These are phyloP conservation scores for Hycleus cichorii DNA, from an alignment of 1,140 invertebrate genomes.

Conservation along the genomic window DNA sequence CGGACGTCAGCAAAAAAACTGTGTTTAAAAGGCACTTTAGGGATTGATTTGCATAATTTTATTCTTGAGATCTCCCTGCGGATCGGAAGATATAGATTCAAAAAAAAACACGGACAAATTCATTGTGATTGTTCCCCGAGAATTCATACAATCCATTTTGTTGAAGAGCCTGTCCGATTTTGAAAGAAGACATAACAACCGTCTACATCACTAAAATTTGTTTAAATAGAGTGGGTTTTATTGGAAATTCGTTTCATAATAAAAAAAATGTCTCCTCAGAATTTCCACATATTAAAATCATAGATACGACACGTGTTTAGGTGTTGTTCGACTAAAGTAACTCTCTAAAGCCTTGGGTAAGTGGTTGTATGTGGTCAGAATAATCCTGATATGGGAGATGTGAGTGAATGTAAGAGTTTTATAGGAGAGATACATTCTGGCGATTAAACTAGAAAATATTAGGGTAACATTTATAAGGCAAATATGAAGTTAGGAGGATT, in stretches of 20 bases:
- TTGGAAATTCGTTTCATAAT: too few species aligned
- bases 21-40: slow-evolving; percentile 19
- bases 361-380: slow-evolving; percentile 3
- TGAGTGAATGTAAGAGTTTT: slow-evolving; percentile 8
- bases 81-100: slow-evolving; percentile 6
- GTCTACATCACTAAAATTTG: too few species aligned
- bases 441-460: slow-evolving; percentile 8
- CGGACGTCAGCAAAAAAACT: slow-evolving; percentile 14
- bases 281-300: too few species aligned
- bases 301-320: neutral
- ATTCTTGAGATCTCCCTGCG: slow-evolving; percentile 13
- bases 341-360: neutral
- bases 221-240: too few species aligned
- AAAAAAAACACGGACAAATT: too few species aligned
- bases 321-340: neutral
- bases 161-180: too few species aligned
- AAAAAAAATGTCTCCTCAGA: too few species aligned
- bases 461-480: neutral
- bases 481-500: slow-evolving; percentile 12
- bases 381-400: slow-evolving; percentile 1
- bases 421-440: neutral
- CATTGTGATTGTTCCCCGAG: too few species aligned
- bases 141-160: too few species aligned
- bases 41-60: slow-evolving; percentile 21
- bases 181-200: too few species aligned